phyloP scores from a whole-genome alignment of 2,797 vertebrate genomes.

The Chrysocyon brachyurus region DNA sequence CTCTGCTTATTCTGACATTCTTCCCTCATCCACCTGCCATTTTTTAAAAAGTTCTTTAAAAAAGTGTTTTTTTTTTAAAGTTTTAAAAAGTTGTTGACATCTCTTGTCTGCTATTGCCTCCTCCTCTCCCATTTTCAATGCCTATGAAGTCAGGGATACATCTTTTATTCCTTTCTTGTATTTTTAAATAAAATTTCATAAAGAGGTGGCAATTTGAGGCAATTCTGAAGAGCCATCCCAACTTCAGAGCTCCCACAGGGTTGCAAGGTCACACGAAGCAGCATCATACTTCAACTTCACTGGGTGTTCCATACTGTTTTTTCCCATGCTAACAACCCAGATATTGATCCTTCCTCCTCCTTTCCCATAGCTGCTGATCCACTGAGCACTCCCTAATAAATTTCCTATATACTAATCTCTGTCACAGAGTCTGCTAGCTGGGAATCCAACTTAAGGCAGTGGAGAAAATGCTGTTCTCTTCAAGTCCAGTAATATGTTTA shows the following conservation, averaged over 20 bases:
- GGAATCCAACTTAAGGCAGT: neutral
- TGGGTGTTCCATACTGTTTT: neutral
- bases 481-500: neutral
- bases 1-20: neutral
- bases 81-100: neutral
- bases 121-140: neutral
- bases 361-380: neutral
- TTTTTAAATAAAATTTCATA: neutral
- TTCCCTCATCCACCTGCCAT: neutral
- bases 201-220: neutral
- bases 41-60: neutral
- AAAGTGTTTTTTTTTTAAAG: too few species aligned
- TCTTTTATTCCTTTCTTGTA: neutral
- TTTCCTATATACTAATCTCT: neutral
- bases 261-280: neutral
- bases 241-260: neutral
- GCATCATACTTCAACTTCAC: neutral
- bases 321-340: neutral
- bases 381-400: neutral
- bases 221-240: neutral
- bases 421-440: neutral
- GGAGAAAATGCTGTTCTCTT: neutral
- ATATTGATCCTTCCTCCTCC: neutral
- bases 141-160: neutral
- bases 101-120: neutral